Evolutionary conservation across 37 sponge, comb jelly and placozoan species (phyloP), one percentile per base, ranked within the genome.

Genomic region (Cliona cf. orientalis): DNA sequence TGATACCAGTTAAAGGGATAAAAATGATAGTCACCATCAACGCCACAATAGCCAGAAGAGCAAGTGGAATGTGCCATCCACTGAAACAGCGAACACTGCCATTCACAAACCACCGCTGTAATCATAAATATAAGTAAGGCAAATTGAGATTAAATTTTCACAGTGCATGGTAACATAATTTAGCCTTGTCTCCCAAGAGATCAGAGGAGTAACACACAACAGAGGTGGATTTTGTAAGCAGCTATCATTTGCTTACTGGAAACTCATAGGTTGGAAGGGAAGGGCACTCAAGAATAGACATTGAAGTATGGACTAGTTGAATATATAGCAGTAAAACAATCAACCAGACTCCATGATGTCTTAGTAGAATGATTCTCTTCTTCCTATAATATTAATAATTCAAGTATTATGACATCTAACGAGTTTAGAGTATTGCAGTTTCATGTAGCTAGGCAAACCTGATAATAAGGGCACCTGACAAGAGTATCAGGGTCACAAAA

Each of bases 211-310:
- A n/a, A n/a, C n/a, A n/a, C n/a, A n/a, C n/a, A n/a, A n/a, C n/a
- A n/a, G n/a, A n/a, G n/a, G n/a, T n/a, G n/a, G n/a, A n/a, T n/a
- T n/a, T n/a, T n/a, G n/a, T n/a, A n/a, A n/a, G n/a, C n/a, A n/a
- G n/a, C n/a, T n/a, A n/a, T n/a, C n/a, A n/a, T n/a, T n/a, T n/a
- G n/a, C n/a, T n/a, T n/a, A n/a, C n/a, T n/a, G n/a, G n/a, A 49
- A 14, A 49, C 14, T 49, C 14, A 14, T 49, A 9, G 9, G 53
- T 9, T 49, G 53, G 44, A 5, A 88, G 55, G 33, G 31, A 32
- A 35, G 87, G 87, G 56, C 91, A 91, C 83, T 77, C 64, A 19
- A 91, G 72, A 19, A 86, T 76, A n/a, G 77, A 71, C 76, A 82
- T 69, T 33, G 87, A 86, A 23, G 87, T 72, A 66, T 91, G 65